Percentiles rank a stretch among this genome's conserved stretches.
phyloP scores from a whole-genome alignment of 2,113 vertebrate species.

The Leptobrachium ailaonicum region DNA sequence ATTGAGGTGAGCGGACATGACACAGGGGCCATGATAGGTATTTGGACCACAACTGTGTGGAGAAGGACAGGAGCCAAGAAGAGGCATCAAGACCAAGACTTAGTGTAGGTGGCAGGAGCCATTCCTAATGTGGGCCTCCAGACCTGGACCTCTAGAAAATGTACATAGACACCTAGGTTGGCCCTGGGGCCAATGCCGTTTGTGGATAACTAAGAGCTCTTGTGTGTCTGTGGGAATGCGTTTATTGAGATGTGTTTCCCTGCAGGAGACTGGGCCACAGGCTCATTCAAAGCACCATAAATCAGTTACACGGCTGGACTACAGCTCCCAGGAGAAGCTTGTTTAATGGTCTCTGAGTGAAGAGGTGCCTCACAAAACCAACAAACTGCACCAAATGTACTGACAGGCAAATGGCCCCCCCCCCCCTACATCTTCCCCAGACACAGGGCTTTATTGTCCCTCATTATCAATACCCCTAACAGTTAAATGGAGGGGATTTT shows the following conservation, averaged over 20 bases:
- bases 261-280: constrained; percentile 14
- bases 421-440: constrained; percentile 20
- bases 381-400: constrained; percentile 36
- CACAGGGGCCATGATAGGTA: too few relatives aligned
- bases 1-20: too few relatives aligned
- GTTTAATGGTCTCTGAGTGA: constrained; percentile 29
- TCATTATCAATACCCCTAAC: background rate
- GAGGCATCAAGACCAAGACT: too few relatives aligned
- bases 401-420: constrained; percentile 30
- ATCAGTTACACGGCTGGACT: constrained; percentile 17
- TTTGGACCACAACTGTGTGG: too few relatives aligned
- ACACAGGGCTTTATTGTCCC: constrained; percentile 23
- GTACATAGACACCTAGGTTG: background rate
- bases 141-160: background rate
- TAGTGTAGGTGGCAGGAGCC: too few relatives aligned
- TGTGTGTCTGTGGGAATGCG: constrained; percentile 41
- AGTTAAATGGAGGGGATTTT: too few relatives aligned
- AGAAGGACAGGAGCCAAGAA: too few relatives aligned
- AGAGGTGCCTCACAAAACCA: constrained; percentile 14
- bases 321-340: constrained; percentile 21
- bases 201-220: background rate
- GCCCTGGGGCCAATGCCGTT: background rate
- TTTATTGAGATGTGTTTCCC: constrained; percentile 18
- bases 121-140: background rate
- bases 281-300: constrained; percentile 36